These are phyloP conservation scores for Manis pentadactyla DNA, from an alignment of 2,797 vertebrate species.

Conservation along the genomic window DNA sequence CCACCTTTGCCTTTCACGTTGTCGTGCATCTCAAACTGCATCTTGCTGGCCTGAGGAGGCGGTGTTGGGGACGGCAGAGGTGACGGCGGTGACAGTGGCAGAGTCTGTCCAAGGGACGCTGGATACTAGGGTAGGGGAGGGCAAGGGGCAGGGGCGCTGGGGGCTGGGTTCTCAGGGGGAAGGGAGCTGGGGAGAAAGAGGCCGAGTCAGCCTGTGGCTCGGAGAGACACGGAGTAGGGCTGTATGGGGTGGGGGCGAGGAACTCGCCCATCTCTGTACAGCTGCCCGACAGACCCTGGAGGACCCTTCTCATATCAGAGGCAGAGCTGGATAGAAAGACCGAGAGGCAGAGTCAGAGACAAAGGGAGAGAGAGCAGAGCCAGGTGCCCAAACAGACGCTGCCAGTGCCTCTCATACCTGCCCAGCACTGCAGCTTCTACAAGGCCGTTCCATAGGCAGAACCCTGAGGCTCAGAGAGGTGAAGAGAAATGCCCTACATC, in stretches of 20 bases:
- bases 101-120: slow-evolving; percentile 59
- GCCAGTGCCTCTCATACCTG: not conserved
- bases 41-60: slow-evolving; percentile 73
- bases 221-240: not conserved
- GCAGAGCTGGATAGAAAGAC: not conserved
- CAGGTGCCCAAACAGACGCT: not conserved
- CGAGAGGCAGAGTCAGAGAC: not conserved
- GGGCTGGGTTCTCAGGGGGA: slow-evolving; percentile 52
- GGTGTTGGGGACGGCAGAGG: slow-evolving; percentile 26
- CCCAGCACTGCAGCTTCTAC: not conserved
- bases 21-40: slow-evolving; percentile 84
- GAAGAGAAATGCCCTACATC: not conserved
- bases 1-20: slow-evolving; percentile 84
- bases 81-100: not conserved
- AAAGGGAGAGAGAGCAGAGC: not conserved
- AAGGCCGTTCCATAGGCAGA: not conserved
- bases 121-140: slow-evolving; percentile 56
- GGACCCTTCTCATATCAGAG: slow-evolving; percentile 27
- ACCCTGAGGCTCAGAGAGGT: not conserved
- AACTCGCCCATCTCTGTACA: slow-evolving; percentile 65
- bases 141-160: slow-evolving; percentile 53
- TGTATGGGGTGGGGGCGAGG: slow-evolving; percentile 57
- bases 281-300: slow-evolving; percentile 78
- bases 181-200: slow-evolving; percentile 71
- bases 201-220: slow-evolving; percentile 44